Conservation (phyloP, 2,113 vertebrate species). For the Cyprinodon variegatus region DNA sequence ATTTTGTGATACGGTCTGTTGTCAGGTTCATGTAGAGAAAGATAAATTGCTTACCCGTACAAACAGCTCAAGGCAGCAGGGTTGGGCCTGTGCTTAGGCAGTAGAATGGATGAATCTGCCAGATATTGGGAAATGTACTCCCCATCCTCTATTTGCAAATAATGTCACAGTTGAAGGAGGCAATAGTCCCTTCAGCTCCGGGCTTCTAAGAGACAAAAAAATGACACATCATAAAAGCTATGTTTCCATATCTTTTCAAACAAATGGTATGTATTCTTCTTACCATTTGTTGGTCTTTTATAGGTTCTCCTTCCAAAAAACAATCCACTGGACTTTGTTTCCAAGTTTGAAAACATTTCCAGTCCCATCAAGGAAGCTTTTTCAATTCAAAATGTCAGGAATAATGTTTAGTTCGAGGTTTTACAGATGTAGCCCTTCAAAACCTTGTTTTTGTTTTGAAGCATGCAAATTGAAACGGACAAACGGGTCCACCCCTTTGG, state of each 20-base stretch:
- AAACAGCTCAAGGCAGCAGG: conserved; percentile 19
- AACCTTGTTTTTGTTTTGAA: too few relatives aligned
- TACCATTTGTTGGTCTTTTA: conserved; percentile 59
- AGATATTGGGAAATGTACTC: conserved; percentile 20
- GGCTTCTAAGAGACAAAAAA: conserved; percentile 9
- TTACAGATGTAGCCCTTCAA: too few relatives aligned
- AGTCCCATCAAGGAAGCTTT: too few relatives aligned
- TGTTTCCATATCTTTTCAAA: conserved; percentile 35
- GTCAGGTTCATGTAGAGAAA: conserved; percentile 8
- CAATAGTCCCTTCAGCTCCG: conserved; percentile 13
- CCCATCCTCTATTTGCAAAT: conserved; percentile 42
- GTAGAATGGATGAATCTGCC: conserved; percentile 41
- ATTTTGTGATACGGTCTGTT: not conserved
- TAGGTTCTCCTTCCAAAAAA: too few relatives aligned
- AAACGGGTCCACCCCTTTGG: too few relatives aligned
- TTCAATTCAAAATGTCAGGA: too few relatives aligned
- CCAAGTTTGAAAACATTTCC: too few relatives aligned
- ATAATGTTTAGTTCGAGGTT: too few relatives aligned
- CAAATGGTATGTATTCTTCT: conserved; percentile 66
- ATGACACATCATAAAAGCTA: conserved; percentile 17
- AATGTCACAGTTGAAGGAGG: conserved; percentile 19
- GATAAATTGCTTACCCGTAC: not conserved
- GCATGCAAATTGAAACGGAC: too few relatives aligned
- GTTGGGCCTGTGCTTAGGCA: conserved; percentile 15
- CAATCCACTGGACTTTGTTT: too few relatives aligned